Percentiles rank a stretch among this genome's conserved stretches.
These are phyloP conservation scores for Lycopodina hypogea DNA, from an alignment of 37 sponge, comb jelly and placozoan species.

Conservation along the genomic window DNA sequence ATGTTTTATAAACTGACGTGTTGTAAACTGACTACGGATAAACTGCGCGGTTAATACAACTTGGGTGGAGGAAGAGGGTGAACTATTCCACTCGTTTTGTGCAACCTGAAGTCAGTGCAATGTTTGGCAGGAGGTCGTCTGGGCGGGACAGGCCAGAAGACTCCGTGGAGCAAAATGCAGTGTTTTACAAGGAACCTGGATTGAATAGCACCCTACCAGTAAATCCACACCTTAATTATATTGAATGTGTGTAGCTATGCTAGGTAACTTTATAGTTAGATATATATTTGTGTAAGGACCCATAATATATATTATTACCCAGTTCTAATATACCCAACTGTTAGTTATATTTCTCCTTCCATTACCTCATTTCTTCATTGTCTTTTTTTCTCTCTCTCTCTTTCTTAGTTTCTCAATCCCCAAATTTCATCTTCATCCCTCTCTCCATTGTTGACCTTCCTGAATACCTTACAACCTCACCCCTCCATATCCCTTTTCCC, in stretches of 20 bases:
- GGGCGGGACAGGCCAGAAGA: conserved; percentile 12
- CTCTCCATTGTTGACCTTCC: too few species aligned
- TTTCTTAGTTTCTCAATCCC: background rate
- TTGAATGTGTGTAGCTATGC: background rate
- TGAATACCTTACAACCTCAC: background rate
- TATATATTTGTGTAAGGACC: too few species aligned
- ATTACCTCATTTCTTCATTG: background rate
- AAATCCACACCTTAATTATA: background rate
- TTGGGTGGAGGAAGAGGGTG: too few species aligned
- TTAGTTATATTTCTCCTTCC: background rate
- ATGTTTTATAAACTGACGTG: background rate
- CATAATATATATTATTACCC: too few species aligned
- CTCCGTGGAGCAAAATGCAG: background rate
- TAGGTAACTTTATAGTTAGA: too few species aligned
- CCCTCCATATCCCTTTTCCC: conserved; percentile 1
- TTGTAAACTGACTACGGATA: too few species aligned
- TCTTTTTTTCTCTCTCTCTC: background rate
- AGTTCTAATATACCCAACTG: too few species aligned
- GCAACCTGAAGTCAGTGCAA: too few species aligned
- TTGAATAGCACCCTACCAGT: background rate
- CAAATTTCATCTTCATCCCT: too few species aligned
- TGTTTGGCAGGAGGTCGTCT: background rate
- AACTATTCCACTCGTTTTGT: too few species aligned
- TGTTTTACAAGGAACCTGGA: background rate
- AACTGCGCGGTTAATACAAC: too few species aligned